Evolutionary conservation across 2,888 invertebrate genomes (phyloP).

Genomic region (Portevinia maculata): DNA sequence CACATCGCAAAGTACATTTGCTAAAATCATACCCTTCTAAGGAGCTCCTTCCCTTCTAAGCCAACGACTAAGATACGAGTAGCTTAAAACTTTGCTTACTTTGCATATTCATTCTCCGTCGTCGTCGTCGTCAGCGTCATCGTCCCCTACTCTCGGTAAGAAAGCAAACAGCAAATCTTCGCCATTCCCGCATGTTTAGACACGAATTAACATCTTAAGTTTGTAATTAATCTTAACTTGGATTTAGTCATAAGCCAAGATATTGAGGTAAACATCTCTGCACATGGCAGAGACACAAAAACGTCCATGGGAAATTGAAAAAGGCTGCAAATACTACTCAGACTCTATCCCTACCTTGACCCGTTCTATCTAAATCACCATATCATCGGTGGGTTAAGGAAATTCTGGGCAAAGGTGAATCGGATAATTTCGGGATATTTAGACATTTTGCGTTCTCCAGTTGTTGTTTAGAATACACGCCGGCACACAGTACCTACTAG

Average conservation of each 20-base stretch:
- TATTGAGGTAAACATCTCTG: constrained; percentile 50
- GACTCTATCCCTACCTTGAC: neutral
- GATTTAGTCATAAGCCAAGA: constrained; percentile 75
- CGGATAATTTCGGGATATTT: constrained; percentile 55
- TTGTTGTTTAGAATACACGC: constrained; percentile 14
- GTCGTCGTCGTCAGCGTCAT: neutral
- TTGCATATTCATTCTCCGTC: constrained; percentile 49
- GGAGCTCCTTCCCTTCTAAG: neutral
- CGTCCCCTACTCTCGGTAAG: neutral
- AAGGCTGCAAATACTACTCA: constrained; percentile 12
- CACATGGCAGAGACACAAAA: neutral
- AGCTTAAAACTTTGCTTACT: constrained; percentile 65
- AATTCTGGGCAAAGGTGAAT: constrained; percentile 33
- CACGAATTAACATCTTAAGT: constrained; percentile 77
- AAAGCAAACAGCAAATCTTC: constrained; percentile 61
- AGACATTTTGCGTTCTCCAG: constrained; percentile 6
- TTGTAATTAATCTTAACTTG: constrained; percentile 77
- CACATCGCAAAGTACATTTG: constrained; percentile 6
- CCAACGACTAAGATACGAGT: constrained; percentile 44
- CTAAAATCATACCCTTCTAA: constrained; percentile 3
- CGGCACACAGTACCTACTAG: constrained; percentile 13
- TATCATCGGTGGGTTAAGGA: neutral
- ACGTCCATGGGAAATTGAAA: constrained; percentile 38
- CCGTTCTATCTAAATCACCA: too few relatives aligned
- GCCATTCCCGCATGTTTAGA: constrained; percentile 75